Evolutionary conservation across 2,113 vertebrate species (phyloP).

Genomic region (Pteronura brasiliensis): DNA sequence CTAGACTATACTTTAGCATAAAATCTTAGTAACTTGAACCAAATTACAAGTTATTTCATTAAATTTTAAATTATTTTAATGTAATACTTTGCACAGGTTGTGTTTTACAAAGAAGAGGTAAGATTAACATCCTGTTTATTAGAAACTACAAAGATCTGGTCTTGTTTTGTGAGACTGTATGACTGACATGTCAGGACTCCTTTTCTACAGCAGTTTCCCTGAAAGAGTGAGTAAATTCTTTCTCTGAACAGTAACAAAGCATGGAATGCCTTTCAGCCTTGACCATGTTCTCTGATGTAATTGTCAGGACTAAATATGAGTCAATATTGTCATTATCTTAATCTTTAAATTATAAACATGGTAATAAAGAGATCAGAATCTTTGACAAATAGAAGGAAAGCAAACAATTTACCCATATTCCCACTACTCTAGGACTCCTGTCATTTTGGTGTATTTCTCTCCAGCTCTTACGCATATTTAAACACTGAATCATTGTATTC

Average conservation of each 20-base stretch:
- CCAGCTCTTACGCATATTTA: not conserved
- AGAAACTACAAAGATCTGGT: not conserved
- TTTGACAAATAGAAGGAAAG: not conserved
- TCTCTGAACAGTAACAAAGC: not conserved
- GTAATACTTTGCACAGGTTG: not conserved
- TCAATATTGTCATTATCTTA: not conserved
- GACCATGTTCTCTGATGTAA: not conserved
- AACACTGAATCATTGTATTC: not conserved
- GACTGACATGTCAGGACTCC: not conserved
- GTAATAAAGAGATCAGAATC: not conserved
- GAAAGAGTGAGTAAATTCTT: not conserved
- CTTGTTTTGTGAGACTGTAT: slow-evolving; percentile 14
- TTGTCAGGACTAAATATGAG: not conserved
- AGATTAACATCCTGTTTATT: slow-evolving; percentile 6
- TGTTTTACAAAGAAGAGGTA: slow-evolving; percentile 14
- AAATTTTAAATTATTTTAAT: slow-evolving; percentile 33
- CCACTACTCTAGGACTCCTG: not conserved
- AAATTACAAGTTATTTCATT: slow-evolving; percentile 34
- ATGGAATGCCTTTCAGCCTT: not conserved
- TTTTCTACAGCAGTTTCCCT: not conserved
- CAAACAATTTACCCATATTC: not conserved
- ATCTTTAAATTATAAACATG: slow-evolving; percentile 1
- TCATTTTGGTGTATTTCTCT: not conserved
- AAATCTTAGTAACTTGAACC: slow-evolving; percentile 56
- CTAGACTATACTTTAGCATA: slow-evolving; percentile 60